Base-by-base conservation (phyloP, 1,140 invertebrate species). In the Leptinotarsa undecemlineata region DNA sequence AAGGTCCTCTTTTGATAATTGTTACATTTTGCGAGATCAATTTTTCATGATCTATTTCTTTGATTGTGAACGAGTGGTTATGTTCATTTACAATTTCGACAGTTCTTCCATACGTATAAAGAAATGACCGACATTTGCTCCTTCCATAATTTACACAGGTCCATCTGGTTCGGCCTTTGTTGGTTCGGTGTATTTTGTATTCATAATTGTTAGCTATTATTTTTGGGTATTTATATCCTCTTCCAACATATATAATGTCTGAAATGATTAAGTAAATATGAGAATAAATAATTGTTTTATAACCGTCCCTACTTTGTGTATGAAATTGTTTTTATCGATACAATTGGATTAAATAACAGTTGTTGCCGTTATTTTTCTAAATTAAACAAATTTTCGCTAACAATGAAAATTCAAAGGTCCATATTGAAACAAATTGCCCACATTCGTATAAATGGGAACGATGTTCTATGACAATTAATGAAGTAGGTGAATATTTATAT, bases 151-250 rank as follows among this genome's bases (percentile, higher is more conserved):
- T 51, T 13, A 33, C 66, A 51, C 74, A 76, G 8, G 57, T 64
- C 74, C 74, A 76, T 68, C 74, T 76, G 19, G 74, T 72, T 66
- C 17, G 21, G 26, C 26, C 51, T 48, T 8, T 68, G n/a, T 20
- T 61, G 60, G 21, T 20, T 19, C 15, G 33, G 33, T 71, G 70
- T 48, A 76, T 67, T 66, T 60, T 76, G 20, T 68, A 76, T 48
- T 42, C 48, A 48, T 68, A 72, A 23, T 62, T 19, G 26, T 76
- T 51, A 21, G 72, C 20, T 5, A 76, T 72, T 14, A 76, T 68
- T 76, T 72, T 76, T 14, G 74, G 74, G 57, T 76, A 72, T 72
- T 76, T 76, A 47, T 51, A 42, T 61, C 74, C 74, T 67, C 48
- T 47, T 4, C 63, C 15, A 42, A 76, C 48, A 42, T 72, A 68